Evolutionary conservation across 2,888 invertebrate species (phyloP).

Genomic region (Cheilosia soror): DNA sequence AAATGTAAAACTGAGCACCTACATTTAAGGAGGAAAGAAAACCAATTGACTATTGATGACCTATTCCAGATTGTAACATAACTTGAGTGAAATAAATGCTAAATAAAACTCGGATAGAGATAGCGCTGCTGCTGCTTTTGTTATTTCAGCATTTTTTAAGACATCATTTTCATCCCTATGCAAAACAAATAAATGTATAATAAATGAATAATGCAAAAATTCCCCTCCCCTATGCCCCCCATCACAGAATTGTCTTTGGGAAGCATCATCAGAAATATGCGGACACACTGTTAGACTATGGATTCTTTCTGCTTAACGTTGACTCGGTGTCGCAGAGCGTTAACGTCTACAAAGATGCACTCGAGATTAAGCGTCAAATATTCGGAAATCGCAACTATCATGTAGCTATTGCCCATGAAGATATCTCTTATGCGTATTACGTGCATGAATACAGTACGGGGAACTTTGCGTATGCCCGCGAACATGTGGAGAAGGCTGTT

Average conservation of each 20-base stretch:
- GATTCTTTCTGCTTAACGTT: constrained; percentile 94
- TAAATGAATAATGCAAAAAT: constrained; percentile 3
- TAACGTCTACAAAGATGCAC: constrained; percentile 91
- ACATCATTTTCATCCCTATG: constrained; percentile 3
- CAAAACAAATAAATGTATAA: background rate
- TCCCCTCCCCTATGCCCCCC: background rate
- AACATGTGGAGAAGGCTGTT: constrained; percentile 93
- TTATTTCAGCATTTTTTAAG: background rate
- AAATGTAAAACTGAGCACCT: too few relatives aligned
- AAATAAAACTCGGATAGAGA: too few relatives aligned
- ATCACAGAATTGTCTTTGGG: constrained; percentile 84
- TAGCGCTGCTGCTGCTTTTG: background rate
- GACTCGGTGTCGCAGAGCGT: constrained; percentile 94
- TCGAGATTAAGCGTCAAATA: constrained; percentile 89
- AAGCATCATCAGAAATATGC: constrained; percentile 92
- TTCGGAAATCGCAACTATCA: constrained; percentile 94
- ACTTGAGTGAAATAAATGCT: background rate
- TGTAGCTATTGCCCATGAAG: constrained; percentile 95
- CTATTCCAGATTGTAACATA: background rate
- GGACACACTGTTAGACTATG: constrained; percentile 94
- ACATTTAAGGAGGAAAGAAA: too few relatives aligned
- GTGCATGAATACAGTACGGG: constrained; percentile 96
- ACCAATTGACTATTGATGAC: too few relatives aligned
- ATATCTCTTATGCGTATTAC: constrained; percentile 96
- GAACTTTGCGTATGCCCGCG: constrained; percentile 91